These are phyloP conservation scores for Rhagophthalmus giganteus DNA, from an alignment of 2,888 invertebrate species.

Conservation along the genomic window DNA sequence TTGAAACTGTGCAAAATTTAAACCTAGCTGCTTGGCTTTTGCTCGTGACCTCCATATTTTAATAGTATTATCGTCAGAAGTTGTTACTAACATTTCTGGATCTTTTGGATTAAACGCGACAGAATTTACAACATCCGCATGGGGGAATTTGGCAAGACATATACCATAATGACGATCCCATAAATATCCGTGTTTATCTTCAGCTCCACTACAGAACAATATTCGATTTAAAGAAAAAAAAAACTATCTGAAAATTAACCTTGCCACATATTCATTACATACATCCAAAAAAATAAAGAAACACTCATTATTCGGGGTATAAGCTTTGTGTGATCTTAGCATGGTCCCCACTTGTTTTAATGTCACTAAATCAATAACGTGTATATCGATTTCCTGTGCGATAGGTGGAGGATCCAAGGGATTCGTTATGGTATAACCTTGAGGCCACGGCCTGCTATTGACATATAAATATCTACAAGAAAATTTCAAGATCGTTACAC, in stretches of 20 bases:
- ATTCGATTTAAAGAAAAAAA: too few species aligned
- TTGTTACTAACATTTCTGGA: constrained; percentile 79
- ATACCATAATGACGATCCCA: constrained; percentile 86
- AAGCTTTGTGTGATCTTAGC: constrained; percentile 78
- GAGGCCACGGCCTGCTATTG: constrained; percentile 81
- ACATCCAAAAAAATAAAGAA: constrained; percentile 87
- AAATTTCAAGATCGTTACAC: too few species aligned
- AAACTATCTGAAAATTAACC: too few species aligned
- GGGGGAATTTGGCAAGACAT: constrained; percentile 74
- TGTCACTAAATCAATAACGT: constrained; percentile 79
- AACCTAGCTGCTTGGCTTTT: constrained; percentile 55
- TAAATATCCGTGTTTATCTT: constrained; percentile 79
- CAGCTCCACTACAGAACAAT: constrained; percentile 68
- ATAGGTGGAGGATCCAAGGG: constrained; percentile 81
- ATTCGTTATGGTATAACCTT: constrained; percentile 72
- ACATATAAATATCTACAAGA: constrained; percentile 72
- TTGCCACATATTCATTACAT: constrained; percentile 79
- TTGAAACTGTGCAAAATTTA: constrained; percentile 52
- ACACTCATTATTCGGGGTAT: constrained; percentile 82
- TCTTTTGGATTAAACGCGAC: constrained; percentile 83
- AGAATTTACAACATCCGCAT: constrained; percentile 79
- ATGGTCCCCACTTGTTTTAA: constrained; percentile 77
- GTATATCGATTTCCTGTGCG: constrained; percentile 84
- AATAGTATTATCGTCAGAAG: constrained; percentile 78
- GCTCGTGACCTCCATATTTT: constrained; percentile 64